A percentile compares a stretch with the other conserved stretches of the same genome.
Evolutionary conservation across 2,888 invertebrate species (phyloP).

Genomic region (Junonia oenone): DNA sequence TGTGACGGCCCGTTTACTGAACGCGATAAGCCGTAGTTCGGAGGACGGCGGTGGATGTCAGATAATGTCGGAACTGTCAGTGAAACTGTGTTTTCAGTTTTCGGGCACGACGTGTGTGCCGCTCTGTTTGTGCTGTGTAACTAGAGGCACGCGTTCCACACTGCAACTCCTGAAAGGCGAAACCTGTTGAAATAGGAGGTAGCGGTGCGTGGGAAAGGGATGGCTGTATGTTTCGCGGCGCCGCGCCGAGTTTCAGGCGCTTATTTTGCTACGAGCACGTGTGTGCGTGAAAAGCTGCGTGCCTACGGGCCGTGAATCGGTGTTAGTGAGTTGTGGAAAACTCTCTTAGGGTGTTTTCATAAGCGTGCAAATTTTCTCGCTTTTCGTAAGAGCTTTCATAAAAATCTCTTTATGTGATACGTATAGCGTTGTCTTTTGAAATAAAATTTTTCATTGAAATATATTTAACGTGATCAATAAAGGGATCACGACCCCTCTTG

Average conservation of each 20-base stretch:
- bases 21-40: conserved; percentile 47
- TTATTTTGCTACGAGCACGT: conserved; percentile 61
- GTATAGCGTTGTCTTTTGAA: neutral
- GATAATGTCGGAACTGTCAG: conserved; percentile 68
- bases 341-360: conserved; percentile 72
- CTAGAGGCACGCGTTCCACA: conserved; percentile 71
- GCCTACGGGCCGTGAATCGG: conserved; percentile 57
- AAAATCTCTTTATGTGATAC: conserved; percentile 2
- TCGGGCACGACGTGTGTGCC: conserved; percentile 68
- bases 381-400: conserved; percentile 33
- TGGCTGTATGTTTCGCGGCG: conserved; percentile 35
- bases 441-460: neutral
- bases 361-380: conserved; percentile 58
- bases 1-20: conserved; percentile 51
- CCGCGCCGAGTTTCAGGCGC: conserved; percentile 61
- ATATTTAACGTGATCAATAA: neutral
- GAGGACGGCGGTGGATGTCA: conserved; percentile 62
- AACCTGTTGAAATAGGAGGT: conserved; percentile 78
- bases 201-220: conserved; percentile 60
- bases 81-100: conserved; percentile 73
- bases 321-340: conserved; percentile 77
- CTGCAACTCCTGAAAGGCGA: conserved; percentile 75
- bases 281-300: conserved; percentile 74
- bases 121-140: conserved; percentile 73
- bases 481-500: neutral